Evolutionary conservation across 1,140 invertebrate genomes (phyloP).

Genomic region (Halesus radiatus): DNA sequence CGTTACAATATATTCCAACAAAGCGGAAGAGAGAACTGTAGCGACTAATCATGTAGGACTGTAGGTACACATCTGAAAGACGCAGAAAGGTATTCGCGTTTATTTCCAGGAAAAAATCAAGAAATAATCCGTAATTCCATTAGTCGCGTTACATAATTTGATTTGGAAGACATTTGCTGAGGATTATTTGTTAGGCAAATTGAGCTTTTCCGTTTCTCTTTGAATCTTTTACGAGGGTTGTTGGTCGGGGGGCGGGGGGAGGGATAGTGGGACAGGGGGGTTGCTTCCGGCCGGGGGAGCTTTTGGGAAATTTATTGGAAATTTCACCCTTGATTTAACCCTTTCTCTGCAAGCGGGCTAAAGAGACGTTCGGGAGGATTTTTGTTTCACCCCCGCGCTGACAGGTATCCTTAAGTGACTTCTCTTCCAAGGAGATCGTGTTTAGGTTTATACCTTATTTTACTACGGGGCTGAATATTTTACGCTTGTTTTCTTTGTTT

Average conservation of each 20-base stretch:
- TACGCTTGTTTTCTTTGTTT: background rate
- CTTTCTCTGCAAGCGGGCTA: conserved; percentile 28
- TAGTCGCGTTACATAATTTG: conserved; percentile 7
- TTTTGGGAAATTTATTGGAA: conserved; percentile 56
- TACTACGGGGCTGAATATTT: background rate
- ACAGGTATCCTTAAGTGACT: conserved; percentile 29
- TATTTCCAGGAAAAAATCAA: background rate
- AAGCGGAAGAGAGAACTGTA: no score
- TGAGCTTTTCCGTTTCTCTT: conserved; percentile 6
- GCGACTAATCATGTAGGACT: no score
- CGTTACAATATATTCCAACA: no score
- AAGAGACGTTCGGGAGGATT: conserved; percentile 17
- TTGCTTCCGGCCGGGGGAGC: conserved; percentile 38
- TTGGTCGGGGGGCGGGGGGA: background rate
- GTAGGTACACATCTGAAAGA: no score
- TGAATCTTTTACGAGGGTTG: background rate
- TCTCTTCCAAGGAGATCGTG: background rate
- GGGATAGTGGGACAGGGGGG: background rate
- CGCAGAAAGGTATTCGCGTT: background rate
- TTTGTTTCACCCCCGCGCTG: conserved; percentile 21
- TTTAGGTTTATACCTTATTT: background rate
- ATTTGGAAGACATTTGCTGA: conserved; percentile 15
- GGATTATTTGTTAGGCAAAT: conserved; percentile 34
- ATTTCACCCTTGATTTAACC: conserved; percentile 54
- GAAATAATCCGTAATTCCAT: background rate